These are phyloP conservation scores for Gastrophysa polygoni DNA, from an alignment of 2,888 invertebrate genomes.

Conservation along the genomic window DNA sequence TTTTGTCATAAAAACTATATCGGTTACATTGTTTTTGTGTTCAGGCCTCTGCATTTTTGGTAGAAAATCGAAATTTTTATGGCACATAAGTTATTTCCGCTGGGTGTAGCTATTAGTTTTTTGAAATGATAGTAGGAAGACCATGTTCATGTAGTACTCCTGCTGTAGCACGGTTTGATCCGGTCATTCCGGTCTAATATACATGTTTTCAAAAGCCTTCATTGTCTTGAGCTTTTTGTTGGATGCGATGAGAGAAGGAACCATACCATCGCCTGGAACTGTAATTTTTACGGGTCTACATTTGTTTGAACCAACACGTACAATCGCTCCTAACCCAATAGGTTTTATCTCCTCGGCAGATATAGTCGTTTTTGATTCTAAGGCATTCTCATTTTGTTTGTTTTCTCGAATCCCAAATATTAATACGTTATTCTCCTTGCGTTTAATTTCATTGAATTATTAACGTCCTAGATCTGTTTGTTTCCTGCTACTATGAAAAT, in stretches of 20 bases:
- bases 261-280: neutral
- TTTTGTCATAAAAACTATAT: neutral
- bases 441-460: neutral
- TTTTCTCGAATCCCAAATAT: neutral
- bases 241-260: neutral
- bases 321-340: neutral
- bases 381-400: neutral
- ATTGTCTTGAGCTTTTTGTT: neutral
- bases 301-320: neutral
- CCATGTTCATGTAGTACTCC: neutral
- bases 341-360: neutral
- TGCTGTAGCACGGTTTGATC: neutral
- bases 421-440: neutral
- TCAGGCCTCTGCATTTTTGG: neutral
- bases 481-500: too few relatives aligned
- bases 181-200: neutral
- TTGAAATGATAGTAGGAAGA: neutral
- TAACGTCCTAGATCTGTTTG: too few relatives aligned
- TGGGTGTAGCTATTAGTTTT: neutral
- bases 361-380: neutral
- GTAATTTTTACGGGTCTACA: neutral
- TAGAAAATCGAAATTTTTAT: neutral
- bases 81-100: neutral
- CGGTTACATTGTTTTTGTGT: neutral
- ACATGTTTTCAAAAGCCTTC: neutral